A percentile compares a stretch with the other conserved stretches of the same genome.
Conservation (phyloP, 23 tunicate genomes). For the Styela clava region DNA sequence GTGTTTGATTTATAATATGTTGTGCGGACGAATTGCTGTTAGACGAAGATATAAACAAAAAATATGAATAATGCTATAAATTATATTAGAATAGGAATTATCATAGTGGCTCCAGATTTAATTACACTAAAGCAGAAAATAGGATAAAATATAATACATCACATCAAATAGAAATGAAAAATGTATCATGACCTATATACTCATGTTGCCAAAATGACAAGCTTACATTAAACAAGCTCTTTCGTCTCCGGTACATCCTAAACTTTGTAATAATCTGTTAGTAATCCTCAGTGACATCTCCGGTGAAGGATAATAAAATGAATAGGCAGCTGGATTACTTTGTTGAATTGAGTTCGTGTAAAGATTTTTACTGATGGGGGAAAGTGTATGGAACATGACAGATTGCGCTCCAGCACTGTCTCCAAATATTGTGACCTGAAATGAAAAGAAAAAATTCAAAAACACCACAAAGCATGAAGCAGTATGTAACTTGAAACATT, state of each 20-base stretch:
- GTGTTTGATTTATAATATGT: not conserved
- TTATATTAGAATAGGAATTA: too few species aligned
- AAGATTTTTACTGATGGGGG: constrained; percentile 45
- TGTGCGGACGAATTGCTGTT: not conserved
- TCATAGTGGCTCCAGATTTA: too few species aligned
- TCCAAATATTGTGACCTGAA: constrained; percentile 82
- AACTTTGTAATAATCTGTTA: not conserved
- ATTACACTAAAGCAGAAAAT: too few species aligned
- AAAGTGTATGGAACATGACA: constrained; percentile 65
- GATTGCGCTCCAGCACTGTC: constrained; percentile 85
- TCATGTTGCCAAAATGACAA: too few species aligned
- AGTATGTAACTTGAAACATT: too few species aligned
- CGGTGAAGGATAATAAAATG: constrained; percentile 17
- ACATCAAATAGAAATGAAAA: too few species aligned
- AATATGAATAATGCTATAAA: too few species aligned
- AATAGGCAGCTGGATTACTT: constrained; percentile 34
- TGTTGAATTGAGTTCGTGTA: constrained; percentile 50
- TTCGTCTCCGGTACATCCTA: constrained; percentile 11
- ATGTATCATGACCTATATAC: too few species aligned
- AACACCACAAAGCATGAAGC: too few species aligned
- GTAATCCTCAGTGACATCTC: not conserved
- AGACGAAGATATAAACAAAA: too few species aligned
- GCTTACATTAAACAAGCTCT: constrained; percentile 25
- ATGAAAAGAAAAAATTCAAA: too few species aligned
- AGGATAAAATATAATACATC: too few species aligned